Evolutionary conservation across 2,888 invertebrate genomes (phyloP).

Genomic region (Aphidoletes aphidimyza): DNA sequence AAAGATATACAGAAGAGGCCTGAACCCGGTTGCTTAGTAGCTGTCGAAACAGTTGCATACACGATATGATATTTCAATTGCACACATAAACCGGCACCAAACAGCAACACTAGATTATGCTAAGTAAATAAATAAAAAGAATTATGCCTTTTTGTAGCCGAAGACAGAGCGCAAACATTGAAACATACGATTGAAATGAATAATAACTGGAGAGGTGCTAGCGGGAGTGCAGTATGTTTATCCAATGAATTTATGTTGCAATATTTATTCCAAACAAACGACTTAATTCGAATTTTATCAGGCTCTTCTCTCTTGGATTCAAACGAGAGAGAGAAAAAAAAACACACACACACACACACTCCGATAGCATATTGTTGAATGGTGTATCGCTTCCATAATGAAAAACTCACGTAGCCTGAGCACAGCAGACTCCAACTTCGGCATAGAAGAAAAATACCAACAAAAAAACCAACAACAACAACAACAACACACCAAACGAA

Average conservation of each 20-base stretch:
- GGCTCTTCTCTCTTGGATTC: too few species aligned
- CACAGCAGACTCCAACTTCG: background rate
- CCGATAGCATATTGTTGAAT: background rate
- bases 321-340: too few species aligned
- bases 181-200: background rate
- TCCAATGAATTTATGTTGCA: constrained; percentile 50
- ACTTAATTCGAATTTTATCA: constrained; percentile 37
- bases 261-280: constrained; percentile 52
- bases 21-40: constrained; percentile 4
- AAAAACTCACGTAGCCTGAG: background rate
- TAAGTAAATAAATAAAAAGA: background rate
- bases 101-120: background rate
- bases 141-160: background rate
- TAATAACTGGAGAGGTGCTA: constrained; percentile 24
- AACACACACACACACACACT: background rate
- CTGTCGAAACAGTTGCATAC: constrained; percentile 47
- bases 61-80: constrained; percentile 38
- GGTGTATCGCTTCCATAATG: background rate
- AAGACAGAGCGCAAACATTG: background rate
- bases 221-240: constrained; percentile 50
- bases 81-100: background rate
- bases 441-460: background rate
- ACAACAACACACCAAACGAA: too few species aligned
- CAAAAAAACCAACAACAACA: background rate
- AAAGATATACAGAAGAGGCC: too few species aligned